These are phyloP conservation scores for Acrocyrtus sp. DNA, from an alignment of 2,888 invertebrate species.

Conservation along the genomic window DNA sequence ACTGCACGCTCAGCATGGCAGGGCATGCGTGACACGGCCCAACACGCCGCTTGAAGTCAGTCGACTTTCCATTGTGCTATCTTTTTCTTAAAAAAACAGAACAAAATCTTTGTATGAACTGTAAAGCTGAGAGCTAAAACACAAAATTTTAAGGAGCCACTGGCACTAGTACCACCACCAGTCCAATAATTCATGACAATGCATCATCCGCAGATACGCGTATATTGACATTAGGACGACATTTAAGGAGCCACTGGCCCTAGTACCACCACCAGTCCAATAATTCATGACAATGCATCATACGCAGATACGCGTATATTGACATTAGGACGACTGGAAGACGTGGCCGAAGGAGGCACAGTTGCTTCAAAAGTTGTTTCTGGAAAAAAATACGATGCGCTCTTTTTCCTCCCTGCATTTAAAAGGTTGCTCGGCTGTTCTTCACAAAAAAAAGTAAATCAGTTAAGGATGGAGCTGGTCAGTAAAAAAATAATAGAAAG, in stretches of 20 bases:
- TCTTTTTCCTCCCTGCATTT: neutral
- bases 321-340: slow-evolving; percentile 14
- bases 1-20: slow-evolving; percentile 40
- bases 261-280: slow-evolving; percentile 25
- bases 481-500: neutral
- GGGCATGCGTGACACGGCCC: slow-evolving; percentile 19
- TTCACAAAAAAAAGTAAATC: neutral
- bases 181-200: slow-evolving; percentile 16
- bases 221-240: slow-evolving; percentile 24
- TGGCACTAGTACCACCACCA: no score
- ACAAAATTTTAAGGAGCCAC: slow-evolving; percentile 14
- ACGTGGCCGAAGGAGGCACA: slow-evolving; percentile 29
- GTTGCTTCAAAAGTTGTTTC: slow-evolving; percentile 38
- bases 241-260: no score
- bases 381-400: no score
- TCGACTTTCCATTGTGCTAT: slow-evolving; percentile 39
- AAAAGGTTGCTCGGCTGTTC: slow-evolving; percentile 1
- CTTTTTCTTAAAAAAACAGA: slow-evolving; percentile 19
- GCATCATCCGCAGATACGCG: no score
- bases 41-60: slow-evolving; percentile 39
- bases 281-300: slow-evolving; percentile 11
- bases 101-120: no score
- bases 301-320: no score
- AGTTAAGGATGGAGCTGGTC: slow-evolving; percentile 2
- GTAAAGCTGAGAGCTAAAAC: slow-evolving; percentile 4